Conservation (phyloP, 2,113 vertebrate species). For the Poicephalus meyeri region DNA sequence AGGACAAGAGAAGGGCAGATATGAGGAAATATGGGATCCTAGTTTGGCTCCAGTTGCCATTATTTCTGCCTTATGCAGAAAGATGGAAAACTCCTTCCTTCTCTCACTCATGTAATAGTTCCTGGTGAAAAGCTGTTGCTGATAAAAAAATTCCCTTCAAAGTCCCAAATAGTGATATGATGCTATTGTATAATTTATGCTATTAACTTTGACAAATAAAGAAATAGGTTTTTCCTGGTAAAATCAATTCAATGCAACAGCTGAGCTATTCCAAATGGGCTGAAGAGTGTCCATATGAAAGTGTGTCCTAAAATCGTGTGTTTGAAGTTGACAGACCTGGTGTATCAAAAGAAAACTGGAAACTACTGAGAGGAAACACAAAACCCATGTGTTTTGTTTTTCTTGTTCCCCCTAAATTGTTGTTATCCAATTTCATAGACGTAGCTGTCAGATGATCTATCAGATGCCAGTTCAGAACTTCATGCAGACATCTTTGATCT, state of each 20-base stretch:
- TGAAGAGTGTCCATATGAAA: neutral
- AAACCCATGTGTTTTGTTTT: neutral
- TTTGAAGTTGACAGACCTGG: neutral
- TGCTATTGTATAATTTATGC: neutral
- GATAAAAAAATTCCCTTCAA: neutral
- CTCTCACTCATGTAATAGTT: neutral
- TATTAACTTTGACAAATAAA: neutral
- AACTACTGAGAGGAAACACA: neutral
- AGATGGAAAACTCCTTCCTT: neutral
- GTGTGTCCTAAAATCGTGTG: neutral
- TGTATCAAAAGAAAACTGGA: neutral
- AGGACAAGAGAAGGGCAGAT: neutral
- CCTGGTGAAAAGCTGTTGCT: neutral
- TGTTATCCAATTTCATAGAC: neutral
- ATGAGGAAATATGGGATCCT: neutral
- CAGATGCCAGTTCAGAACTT: slow-evolving; percentile 31
- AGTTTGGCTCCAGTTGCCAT: neutral
- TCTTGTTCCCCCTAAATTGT: neutral
- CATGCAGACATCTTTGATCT: neutral
- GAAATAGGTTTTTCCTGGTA: neutral
- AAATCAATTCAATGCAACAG: neutral
- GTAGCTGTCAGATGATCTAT: neutral
- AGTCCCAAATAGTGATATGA: neutral
- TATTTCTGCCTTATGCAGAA: neutral
- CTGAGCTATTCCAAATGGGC: neutral